Percentiles rank a stretch among this genome's conserved stretches.
Evolutionary conservation across 2,797 vertebrate genomes (phyloP).

Genomic region (Ceryle rudis): DNA sequence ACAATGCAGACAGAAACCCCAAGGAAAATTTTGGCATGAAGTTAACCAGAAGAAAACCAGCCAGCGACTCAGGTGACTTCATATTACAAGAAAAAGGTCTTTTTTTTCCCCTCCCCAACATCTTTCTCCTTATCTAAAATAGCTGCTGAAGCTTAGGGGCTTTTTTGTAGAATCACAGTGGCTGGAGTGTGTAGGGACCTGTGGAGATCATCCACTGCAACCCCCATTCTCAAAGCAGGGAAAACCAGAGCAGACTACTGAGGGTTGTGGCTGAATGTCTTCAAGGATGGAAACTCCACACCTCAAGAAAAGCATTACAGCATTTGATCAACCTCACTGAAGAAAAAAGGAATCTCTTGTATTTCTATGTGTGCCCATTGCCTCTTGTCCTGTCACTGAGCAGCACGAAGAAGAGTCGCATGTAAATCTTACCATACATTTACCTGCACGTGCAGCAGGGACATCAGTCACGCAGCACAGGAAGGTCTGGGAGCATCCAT

Average conservation of each 20-base stretch:
- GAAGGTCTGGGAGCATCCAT: neutral
- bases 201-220: neutral
- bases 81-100: neutral
- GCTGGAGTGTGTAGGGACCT: neutral
- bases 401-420: rapidly evolving
- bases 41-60: neutral
- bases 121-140: neutral
- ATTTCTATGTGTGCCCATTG: neutral
- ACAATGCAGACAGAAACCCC: neutral
- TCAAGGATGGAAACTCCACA: neutral
- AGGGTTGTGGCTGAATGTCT: neutral
- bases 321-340: neutral
- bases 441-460: rapidly evolving
- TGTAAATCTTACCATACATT: neutral
- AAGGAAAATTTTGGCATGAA: neutral
- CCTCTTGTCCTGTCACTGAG: neutral
- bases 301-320: neutral
- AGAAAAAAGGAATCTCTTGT: neutral
- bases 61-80: neutral
- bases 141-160: neutral
- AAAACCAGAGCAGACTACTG: neutral
- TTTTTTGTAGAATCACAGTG: neutral
- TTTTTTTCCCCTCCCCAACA: neutral
- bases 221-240: neutral
- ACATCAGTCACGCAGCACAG: neutral